Conservation (phyloP, 2,888 invertebrate genomes). For the Drosophila leonis region DNA sequence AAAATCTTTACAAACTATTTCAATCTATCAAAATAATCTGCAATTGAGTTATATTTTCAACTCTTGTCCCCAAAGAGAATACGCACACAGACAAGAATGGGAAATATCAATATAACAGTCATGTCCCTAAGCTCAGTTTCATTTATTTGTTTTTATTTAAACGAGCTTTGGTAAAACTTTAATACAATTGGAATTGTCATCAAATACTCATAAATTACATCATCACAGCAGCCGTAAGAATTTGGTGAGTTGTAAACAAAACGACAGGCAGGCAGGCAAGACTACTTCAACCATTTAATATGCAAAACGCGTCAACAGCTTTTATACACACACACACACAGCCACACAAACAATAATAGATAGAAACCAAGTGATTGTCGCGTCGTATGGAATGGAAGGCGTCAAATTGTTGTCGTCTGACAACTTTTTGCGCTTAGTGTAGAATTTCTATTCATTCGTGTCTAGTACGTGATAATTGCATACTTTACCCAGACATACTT, state of each 20-base stretch:
- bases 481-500: conserved; percentile 20
- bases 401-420: conserved; percentile 64
- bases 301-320: conserved; percentile 58
- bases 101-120: conserved; percentile 8
- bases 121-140: conserved; percentile 4
- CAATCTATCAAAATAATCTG: too few species aligned
- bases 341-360: conserved; percentile 12
- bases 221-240: conserved; percentile 34
- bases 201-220: conserved; percentile 72
- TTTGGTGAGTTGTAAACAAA: conserved; percentile 34
- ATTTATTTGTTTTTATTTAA: conserved; percentile 5
- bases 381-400: conserved; percentile 46
- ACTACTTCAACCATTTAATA: conserved; percentile 53
- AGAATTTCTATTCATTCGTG: conserved; percentile 42
- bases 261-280: conserved; percentile 7
- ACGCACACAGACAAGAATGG: background rate
- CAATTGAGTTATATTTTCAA: background rate
- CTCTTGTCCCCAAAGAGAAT: too few species aligned
- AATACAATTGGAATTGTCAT: conserved; percentile 48
- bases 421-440: conserved; percentile 54
- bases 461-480: conserved; percentile 78
- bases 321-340: conserved; percentile 20
- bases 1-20: too few species aligned
- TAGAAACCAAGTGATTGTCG: conserved; percentile 47
- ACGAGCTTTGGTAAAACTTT: conserved; percentile 10